Base-by-base conservation (phyloP, 2,888 invertebrate species). In the Magallana nippona region DNA sequence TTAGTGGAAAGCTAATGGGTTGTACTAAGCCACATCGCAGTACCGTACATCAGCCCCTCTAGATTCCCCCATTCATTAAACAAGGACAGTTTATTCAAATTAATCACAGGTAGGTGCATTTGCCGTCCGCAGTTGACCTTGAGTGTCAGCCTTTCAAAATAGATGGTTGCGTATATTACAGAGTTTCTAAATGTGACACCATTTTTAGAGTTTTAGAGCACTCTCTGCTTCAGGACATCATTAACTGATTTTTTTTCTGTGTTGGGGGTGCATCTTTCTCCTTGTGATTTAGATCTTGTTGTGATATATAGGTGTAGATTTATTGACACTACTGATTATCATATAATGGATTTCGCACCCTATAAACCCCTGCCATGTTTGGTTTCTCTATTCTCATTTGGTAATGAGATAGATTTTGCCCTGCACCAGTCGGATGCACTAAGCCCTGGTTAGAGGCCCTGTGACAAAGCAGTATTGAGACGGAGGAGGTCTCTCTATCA, bases 401-500 rank as follows among this genome's bases (percentile, higher is more conserved):
- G n/a, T 19, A 19, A 22, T 71, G 27, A 1, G 71, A 71, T 32
- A 13, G 71, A 15, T 13, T 22, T 71, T 27, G 71, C 13, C 22
- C n/a, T 60, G 60, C 60, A 60, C 60, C 60, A 17, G n/a, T 17
- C 44, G n/a, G 44, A 27, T 71, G 71, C 27, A 71, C 32, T 27
- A 22, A 27, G 71, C 22, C 71, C 32, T 71, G 71, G 19, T 19
- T 63, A 71, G 32, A 71, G 71, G 13, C 27, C 22, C 71, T 27
- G 71, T 71, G 71, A 71, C 71, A 71, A 71, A 71, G 71, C 71
- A 71, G 71, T 22, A 71, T 71, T 19, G 27, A 71, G 71, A 71
- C 71, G 15, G 32, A 71, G 15, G 71, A 32, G 71, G 71, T 71
- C 71, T 71, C 32, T 32, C 27, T 19, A 13, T 19, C 63, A 27